Conservation (phyloP, 1,140 invertebrate species). For the Neodiprion virginianus region DNA sequence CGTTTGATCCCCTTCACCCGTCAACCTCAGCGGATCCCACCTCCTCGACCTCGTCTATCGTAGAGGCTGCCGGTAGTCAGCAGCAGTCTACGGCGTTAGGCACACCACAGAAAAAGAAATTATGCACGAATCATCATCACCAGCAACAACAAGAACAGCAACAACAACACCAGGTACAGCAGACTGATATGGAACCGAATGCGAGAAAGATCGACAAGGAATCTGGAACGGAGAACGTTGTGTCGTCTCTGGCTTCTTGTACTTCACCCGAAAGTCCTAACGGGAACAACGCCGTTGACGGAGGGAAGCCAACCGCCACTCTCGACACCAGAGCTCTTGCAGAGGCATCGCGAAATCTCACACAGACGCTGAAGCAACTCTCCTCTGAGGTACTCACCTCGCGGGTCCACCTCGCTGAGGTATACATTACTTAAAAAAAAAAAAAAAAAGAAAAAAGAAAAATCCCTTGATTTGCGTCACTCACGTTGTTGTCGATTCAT, state of each 20-base stretch:
- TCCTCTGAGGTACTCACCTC: conserved; percentile 85
- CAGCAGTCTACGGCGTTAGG: conserved; percentile 24
- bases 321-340: conserved; percentile 80
- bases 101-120: conserved; percentile 47
- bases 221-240: conserved; percentile 1
- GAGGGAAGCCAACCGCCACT: conserved; percentile 51
- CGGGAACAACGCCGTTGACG: conserved; percentile 16
- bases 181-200: not conserved
- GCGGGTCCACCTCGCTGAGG: conserved; percentile 59
- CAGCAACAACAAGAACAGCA: conserved; percentile 25
- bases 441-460: not conserved
- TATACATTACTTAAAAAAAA: conserved; percentile 39
- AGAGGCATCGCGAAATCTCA: conserved; percentile 89
- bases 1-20: conserved; percentile 19
- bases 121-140: conserved; percentile 47
- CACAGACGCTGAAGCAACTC: conserved; percentile 88
- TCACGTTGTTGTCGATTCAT: not conserved
- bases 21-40: conserved; percentile 14
- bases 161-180: not conserved
- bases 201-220: not conserved
- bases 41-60: conserved; percentile 20
- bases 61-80: conserved; percentile 22
- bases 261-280: conserved; percentile 15
- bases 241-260: not conserved
- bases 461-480: not conserved